Percentiles rank a stretch among this genome's conserved stretches.
phyloP scores from a whole-genome alignment of 2,888 invertebrate species.

The Cosmia trapezina region DNA sequence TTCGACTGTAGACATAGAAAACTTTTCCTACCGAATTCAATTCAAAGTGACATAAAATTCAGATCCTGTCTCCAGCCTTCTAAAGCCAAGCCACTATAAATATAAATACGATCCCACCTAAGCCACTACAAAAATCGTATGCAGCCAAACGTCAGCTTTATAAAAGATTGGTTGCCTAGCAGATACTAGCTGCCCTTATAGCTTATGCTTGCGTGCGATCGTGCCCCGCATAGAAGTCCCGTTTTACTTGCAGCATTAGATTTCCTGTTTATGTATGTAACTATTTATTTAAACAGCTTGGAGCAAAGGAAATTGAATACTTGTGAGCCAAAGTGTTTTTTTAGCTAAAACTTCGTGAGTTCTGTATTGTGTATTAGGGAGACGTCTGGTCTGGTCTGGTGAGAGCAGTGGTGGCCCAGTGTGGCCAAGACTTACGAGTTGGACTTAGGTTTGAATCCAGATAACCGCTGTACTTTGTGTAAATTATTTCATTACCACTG shows the following conservation, averaged over 20 bases:
- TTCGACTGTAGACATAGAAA: too few species aligned
- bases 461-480: too few species aligned
- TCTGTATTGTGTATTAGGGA: neutral
- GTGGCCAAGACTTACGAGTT: too few species aligned
- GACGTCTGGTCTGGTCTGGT: too few species aligned
- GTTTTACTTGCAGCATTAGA: constrained; percentile 59
- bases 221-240: constrained; percentile 43
- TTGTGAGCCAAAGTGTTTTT: constrained; percentile 23
- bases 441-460: too few species aligned
- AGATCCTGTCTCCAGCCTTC: constrained; percentile 1
- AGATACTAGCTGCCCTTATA: constrained; percentile 29
- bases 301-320: constrained; percentile 52
- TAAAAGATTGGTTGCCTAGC: constrained; percentile 54
- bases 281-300: constrained; percentile 38
- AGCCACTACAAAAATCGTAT: constrained; percentile 44
- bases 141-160: constrained; percentile 45
- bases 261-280: constrained; percentile 55
- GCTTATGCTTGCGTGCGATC: constrained; percentile 59
- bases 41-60: constrained; percentile 16
- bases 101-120: constrained; percentile 11
- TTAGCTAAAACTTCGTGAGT: constrained; percentile 4
- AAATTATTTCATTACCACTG: too few species aligned
- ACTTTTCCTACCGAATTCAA: neutral
- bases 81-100: constrained; percentile 24
- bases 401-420: too few species aligned